A percentile compares a stretch with the other conserved stretches of the same genome.
Conservation (phyloP, 1,140 invertebrate species). For the Drosophila sp. region DNA sequence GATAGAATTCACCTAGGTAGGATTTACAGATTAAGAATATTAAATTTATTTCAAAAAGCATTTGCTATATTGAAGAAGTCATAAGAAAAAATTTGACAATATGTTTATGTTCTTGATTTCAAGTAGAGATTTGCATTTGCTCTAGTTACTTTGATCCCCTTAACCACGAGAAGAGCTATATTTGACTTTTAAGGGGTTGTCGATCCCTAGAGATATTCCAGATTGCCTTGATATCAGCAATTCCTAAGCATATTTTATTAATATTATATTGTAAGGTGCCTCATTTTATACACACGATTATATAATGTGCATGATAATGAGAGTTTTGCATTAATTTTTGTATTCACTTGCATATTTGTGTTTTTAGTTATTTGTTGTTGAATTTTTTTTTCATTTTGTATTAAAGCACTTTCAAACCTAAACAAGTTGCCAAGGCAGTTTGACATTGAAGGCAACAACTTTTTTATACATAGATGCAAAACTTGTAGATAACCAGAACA, state of each 20-base stretch:
- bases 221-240: too few species aligned
- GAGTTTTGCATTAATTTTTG: conserved; percentile 18
- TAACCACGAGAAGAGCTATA: too few species aligned
- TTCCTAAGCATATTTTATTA: background rate
- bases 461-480: conserved; percentile 41
- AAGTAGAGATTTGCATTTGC: too few species aligned
- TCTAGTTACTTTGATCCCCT: too few species aligned
- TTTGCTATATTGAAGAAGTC: too few species aligned
- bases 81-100: too few species aligned
- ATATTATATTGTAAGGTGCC: background rate
- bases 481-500: conserved; percentile 40
- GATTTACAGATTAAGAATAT: too few species aligned
- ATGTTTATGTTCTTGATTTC: too few species aligned
- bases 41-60: too few species aligned
- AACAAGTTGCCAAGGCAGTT: conserved; percentile 35
- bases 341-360: conserved; percentile 15
- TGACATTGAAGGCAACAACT: conserved; percentile 49
- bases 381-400: conserved; percentile 36
- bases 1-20: too few species aligned
- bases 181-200: too few species aligned
- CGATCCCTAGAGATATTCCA: too few species aligned
- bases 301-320: conserved; percentile 7
- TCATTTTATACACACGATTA: background rate
- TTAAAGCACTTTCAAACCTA: conserved; percentile 39
- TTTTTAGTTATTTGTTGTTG: background rate